Evolutionary conservation across 1,140 invertebrate genomes (phyloP).

Genomic region (Pseudomyrmex cubaensis): DNA sequence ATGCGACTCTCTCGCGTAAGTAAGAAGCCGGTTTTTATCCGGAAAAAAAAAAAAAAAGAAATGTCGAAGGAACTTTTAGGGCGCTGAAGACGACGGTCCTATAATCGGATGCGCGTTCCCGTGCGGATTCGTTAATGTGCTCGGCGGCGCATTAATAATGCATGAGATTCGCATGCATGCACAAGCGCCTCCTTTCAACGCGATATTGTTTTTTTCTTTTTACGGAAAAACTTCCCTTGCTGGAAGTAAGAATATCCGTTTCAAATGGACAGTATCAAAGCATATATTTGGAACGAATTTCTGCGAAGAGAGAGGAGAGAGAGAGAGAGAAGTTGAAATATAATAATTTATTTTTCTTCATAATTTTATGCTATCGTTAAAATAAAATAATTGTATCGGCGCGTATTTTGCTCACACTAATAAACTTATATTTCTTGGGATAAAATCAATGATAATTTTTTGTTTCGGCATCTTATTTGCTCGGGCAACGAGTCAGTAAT

Average conservation of each 20-base stretch:
- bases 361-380: background rate
- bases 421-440: conserved; percentile 25
- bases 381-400: background rate
- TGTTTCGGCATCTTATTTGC: no score
- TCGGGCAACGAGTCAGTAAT: conserved; percentile 38
- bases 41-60: conserved; percentile 45
- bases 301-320: no score
- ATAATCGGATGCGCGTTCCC: conserved; percentile 1
- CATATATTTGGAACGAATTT: no score
- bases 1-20: conserved; percentile 48
- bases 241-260: no score
- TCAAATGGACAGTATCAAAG: no score
- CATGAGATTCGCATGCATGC: conserved; percentile 52
- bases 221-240: background rate
- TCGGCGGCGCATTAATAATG: conserved; percentile 70
- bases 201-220: background rate
- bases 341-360: background rate
- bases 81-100: conserved; percentile 4
- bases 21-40: background rate
- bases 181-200: background rate
- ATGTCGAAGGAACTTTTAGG: conserved; percentile 45
- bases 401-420: conserved; percentile 50
- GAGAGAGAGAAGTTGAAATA: no score
- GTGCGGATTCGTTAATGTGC: conserved; percentile 59
- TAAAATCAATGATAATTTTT: no score